Evolutionary conservation across 2,113 vertebrate genomes (phyloP), one percentile per base, ranked within the genome.

Genomic region (Pao palembangensis): DNA sequence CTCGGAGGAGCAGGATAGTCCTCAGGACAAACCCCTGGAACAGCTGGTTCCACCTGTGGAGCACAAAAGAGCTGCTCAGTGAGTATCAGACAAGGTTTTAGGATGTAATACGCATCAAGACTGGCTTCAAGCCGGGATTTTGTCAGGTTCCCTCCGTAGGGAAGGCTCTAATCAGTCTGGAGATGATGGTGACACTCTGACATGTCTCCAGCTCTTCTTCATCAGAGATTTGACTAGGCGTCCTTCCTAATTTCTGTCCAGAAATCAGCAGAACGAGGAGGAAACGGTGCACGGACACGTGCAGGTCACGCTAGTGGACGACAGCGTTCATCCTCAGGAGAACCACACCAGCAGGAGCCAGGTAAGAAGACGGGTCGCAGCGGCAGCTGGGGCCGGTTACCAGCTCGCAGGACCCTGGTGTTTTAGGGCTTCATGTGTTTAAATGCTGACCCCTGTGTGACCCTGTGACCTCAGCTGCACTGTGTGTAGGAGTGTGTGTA

Each of bases 361-460:
- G 79, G 89, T 90, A 46, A 53, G 71, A 68, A 55, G 72, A 69
- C 44, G 12, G 16, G 15, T 7, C n/a, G n/a, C n/a, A n/a, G n/a
- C n/a, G n/a, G n/a, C n/a, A n/a, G n/a, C n/a, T n/a, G n/a, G n/a
- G 42, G 11, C 42, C 42, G 15, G 42, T 3, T 44, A 16, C 23
- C 23, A 25, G 23, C 23, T 25, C 23, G 5, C 23, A 25, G 23
- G 23, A 5, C 23, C 23, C 23, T 25, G 23, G 23, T 25, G 23
- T 3, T 25, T 25, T 25, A 25, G 23, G 23, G 23, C 6, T 34
- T 8, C 8, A 34, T 34, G 31, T 34, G 73, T 77, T 78, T 43
- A 82, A 83, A 55, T 10, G 18, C 51, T 10, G 46, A 44, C 75
- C 56, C 16, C 17, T 51, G 41, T 15, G 18, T 46, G 44, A 15